Conservation (phyloP, 2,797 vertebrate genomes). For the Microtus californicus region DNA sequence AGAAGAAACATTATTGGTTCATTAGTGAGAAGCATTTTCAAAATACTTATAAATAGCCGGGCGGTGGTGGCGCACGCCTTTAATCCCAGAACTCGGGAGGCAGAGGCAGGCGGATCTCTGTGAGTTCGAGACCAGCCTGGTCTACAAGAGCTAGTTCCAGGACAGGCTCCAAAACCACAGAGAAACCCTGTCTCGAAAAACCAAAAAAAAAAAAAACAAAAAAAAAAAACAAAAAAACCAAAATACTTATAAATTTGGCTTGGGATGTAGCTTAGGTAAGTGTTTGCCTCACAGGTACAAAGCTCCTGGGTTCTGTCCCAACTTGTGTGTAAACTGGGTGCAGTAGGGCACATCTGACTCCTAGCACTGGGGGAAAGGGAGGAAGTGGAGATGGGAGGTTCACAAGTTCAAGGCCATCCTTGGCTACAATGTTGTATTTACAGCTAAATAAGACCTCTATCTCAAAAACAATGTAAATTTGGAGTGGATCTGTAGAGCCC, state of each 20-base stretch:
- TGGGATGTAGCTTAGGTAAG: not conserved
- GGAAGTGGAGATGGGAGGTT: not conserved
- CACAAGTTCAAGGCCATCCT: not conserved
- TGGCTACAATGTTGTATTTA: not conserved
- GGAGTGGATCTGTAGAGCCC: not conserved
- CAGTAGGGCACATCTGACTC: not conserved
- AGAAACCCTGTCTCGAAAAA: no score
- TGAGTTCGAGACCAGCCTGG: no score
- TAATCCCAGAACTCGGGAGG: no score
- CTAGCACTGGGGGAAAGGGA: not conserved
- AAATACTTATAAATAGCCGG: not conserved
- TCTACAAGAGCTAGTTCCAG: no score
- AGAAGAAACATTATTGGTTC: not conserved
- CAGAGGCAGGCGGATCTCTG: no score
- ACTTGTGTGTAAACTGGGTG: not conserved
- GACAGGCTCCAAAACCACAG: no score
- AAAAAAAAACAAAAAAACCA: no score
- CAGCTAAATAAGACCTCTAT: not conserved
- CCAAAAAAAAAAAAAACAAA: no score
- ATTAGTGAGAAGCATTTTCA: conserved; percentile 1
- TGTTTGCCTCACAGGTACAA: not conserved
- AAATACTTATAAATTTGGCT: not conserved
- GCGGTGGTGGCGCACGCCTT: no score
- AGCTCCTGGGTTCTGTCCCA: not conserved
- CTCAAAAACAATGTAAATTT: not conserved